These are phyloP conservation scores for Thermophis baileyi DNA, from an alignment of 2,113 vertebrate species.

Conservation along the genomic window DNA sequence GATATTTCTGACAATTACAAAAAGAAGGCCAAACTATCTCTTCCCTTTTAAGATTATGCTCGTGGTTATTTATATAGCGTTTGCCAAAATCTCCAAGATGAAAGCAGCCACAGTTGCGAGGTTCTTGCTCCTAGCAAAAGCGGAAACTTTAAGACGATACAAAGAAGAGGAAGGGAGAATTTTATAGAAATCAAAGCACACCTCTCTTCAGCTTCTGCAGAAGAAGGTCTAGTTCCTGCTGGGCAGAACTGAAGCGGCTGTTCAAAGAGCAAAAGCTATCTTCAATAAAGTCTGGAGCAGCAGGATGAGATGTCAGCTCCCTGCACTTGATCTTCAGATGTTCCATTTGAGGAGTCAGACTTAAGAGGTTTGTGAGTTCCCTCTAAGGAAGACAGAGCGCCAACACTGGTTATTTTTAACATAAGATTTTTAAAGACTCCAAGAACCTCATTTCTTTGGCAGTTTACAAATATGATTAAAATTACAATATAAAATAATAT, in stretches of 20 bases:
- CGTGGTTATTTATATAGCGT: neutral
- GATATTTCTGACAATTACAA: neutral
- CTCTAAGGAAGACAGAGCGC: slow-evolving; percentile 54
- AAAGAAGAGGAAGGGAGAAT: neutral
- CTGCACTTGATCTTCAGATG: slow-evolving; percentile 61
- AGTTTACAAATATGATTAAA: neutral
- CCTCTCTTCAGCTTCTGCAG: slow-evolving; percentile 72
- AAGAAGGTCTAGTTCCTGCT: slow-evolving; percentile 69
- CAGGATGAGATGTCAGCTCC: slow-evolving; percentile 58
- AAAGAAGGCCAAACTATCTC: neutral
- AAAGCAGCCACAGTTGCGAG: neutral
- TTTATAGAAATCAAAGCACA: slow-evolving; percentile 37
- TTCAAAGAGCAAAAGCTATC: slow-evolving; percentile 67
- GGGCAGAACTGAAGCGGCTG: slow-evolving; percentile 62
- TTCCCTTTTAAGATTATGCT: neutral
- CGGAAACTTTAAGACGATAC: neutral
- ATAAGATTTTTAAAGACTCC: neutral
- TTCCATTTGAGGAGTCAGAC: slow-evolving; percentile 69
- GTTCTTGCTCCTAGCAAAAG: neutral
- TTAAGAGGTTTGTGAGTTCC: slow-evolving; percentile 65
- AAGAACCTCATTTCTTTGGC: neutral
- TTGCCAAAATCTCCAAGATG: neutral
- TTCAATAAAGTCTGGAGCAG: slow-evolving; percentile 69
- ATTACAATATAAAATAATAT: neutral
- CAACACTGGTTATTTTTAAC: neutral